Evolutionary conservation across 1,140 invertebrate species (phyloP), one percentile per base, ranked within the genome.

Genomic region (Nasonia longicornis): DNA sequence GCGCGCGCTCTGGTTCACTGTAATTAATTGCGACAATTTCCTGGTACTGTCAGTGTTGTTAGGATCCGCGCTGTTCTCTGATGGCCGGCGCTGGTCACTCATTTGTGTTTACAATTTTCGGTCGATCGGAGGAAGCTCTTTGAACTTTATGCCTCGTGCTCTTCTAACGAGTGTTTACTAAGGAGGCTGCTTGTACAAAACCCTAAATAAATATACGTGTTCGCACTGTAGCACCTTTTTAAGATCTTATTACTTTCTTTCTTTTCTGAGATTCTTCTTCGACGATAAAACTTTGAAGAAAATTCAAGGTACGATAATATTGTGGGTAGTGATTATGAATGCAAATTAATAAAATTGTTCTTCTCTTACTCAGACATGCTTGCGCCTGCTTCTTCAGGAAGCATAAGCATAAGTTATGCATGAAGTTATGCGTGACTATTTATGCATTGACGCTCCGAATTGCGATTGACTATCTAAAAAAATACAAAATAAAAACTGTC

Each of bases 161-260:
- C 52, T 58, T 20, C 6, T n/a, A 16, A 67, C 64, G 64, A 67
- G 64, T 14, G 26, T 67, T 67, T 67, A 67, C 64, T 14, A 26
- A 31, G 16, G 16, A 67, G 22, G 10, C 22, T 12, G 22, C 22
- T 10, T 29, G 64, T 16, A 67, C 10, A 29, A 31, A 67, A 67
- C 11, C 20, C 26, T 67, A 29, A 67, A 31, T 67, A 12, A 67
- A 67, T 26, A 67, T 14, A 58, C 52, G 52, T 58, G 6, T n/a
- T 6, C 2, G 16, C 16, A n/a, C 16, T 16, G 16, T 6, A n/a
- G 20, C 52, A 58, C 52, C 52, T n/a, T 58, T 58, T 58, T 58
- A 58, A n/a, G 52, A 58, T 58, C 52, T 58, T 48, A 48, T 38
- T 12, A 48, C 42, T 48, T 42, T 73, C n/a, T 73, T 22, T 73